phyloP scores from a whole-genome alignment of 2,113 vertebrate species.

The Oncorhynchus nerka region DNA sequence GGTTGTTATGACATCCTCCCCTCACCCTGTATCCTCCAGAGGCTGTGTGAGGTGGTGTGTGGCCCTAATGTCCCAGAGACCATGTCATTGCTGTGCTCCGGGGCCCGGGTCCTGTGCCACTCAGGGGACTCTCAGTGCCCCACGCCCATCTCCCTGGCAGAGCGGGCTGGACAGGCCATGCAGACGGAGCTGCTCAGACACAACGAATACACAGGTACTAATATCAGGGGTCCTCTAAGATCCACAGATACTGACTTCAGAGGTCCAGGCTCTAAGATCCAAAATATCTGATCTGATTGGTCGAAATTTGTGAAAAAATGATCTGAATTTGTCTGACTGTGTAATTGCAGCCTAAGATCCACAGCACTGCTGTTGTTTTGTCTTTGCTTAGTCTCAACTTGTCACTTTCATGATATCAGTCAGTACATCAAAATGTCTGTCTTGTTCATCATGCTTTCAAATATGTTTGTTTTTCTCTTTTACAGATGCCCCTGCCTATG shows the following conservation, averaged over 20 bases:
- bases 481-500: constrained; percentile 47
- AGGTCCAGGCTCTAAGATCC: no score
- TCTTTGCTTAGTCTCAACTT: no score
- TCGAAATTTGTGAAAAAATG: no score
- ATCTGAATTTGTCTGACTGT: no score
- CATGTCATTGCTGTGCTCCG: constrained; percentile 73
- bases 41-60: constrained; percentile 68
- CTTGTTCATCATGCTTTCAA: no score
- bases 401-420: no score
- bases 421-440: no score
- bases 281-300: no score
- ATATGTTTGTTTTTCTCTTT: not conserved
- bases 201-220: constrained; percentile 71
- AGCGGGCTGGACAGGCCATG: constrained; percentile 64
- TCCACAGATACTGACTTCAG: no score
- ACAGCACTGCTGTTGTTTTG: no score
- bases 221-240: no score
- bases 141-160: constrained; percentile 69
- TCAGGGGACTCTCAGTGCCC: constrained; percentile 42
- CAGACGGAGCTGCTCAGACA: constrained; percentile 71
- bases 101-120: constrained; percentile 66
- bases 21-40: constrained; percentile 39
- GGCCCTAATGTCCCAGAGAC: constrained; percentile 66
- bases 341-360: no score
- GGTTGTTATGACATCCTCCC: not conserved